These are phyloP conservation scores for Oplegnathus fasciatus DNA, from an alignment of 2,113 vertebrate genomes.

Conservation along the genomic window DNA sequence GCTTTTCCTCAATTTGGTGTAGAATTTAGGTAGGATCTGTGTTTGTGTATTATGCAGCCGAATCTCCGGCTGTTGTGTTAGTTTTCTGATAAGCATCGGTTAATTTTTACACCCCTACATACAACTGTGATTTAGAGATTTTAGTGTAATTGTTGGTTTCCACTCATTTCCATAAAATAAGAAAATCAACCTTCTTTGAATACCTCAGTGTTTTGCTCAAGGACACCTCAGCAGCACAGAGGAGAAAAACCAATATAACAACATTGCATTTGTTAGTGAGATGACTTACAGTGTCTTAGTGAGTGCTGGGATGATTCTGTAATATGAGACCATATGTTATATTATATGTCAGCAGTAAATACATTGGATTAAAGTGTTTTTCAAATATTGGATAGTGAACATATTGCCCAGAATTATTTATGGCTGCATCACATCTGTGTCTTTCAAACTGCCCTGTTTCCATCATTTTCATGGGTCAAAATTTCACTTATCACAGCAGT, in stretches of 20 bases:
- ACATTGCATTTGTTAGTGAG: not conserved
- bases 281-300: not conserved
- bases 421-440: slow-evolving; percentile 29
- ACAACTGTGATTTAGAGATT: not conserved
- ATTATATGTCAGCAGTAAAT: slow-evolving; percentile 17
- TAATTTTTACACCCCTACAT: not conserved
- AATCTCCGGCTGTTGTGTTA: not conserved
- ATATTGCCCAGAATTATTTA: slow-evolving; percentile 9
- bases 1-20: not conserved
- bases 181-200: not conserved
- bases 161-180: not conserved
- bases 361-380: slow-evolving; percentile 17
- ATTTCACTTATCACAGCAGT: not conserved
- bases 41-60: not conserved
- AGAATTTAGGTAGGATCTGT: not conserved
- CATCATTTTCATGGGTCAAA: slow-evolving; percentile 10
- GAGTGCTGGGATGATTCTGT: not conserved
- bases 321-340: slow-evolving; percentile 14
- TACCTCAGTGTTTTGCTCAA: not conserved
- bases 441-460: not conserved
- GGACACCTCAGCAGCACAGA: not conserved
- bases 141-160: slow-evolving; percentile 11
- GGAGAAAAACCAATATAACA: not conserved
- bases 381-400: slow-evolving; percentile 3
- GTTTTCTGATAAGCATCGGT: too few species aligned